Conservation (phyloP, 2,113 vertebrate species). For the Riparia riparia region DNA sequence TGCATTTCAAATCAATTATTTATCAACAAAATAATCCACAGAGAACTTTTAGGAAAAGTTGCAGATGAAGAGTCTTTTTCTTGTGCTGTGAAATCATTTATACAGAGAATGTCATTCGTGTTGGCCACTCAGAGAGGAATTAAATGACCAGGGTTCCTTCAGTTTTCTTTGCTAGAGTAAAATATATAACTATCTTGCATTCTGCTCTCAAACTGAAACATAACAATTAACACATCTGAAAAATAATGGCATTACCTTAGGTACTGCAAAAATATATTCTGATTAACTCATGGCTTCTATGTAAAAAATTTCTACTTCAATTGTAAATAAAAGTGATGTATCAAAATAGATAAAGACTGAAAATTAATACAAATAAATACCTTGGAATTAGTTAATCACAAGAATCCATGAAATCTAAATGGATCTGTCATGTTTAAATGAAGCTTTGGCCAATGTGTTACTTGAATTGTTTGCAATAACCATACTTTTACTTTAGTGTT, state of each 20-base stretch:
- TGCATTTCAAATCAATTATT: background rate
- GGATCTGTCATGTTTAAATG: background rate
- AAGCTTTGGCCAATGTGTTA: background rate
- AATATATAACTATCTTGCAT: background rate
- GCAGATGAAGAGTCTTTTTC: background rate
- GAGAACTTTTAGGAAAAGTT: background rate
- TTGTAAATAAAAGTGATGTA: background rate
- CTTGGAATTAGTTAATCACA: background rate
- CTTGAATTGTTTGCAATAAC: background rate
- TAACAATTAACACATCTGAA: background rate
- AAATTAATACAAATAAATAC: background rate
- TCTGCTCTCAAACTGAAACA: background rate
- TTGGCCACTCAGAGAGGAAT: background rate
- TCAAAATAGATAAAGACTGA: background rate
- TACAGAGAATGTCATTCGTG: background rate
- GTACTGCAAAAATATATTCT: background rate
- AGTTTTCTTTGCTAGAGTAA: background rate
- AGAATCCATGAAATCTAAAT: background rate
- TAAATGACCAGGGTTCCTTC: background rate
- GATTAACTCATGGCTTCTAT: background rate
- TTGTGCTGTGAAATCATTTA: background rate
- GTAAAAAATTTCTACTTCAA: background rate
- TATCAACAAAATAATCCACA: background rate
- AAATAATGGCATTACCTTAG: background rate
- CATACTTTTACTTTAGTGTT: background rate